Conservation (phyloP, 1,140 invertebrate genomes). For the Halesus radiatus region DNA sequence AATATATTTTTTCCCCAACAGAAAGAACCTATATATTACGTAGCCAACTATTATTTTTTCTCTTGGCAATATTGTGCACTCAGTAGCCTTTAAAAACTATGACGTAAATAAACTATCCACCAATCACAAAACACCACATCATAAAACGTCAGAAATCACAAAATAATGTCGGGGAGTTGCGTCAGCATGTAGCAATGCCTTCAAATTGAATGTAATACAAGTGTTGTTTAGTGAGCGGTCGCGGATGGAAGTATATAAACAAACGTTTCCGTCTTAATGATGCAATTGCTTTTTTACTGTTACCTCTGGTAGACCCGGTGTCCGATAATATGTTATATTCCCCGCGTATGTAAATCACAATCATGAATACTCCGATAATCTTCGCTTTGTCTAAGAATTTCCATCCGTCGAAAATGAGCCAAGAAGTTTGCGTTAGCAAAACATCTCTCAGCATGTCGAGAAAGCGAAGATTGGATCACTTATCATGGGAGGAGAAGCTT, state of each 20-base stretch:
- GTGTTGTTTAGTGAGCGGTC: constrained; percentile 9
- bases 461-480: constrained; percentile 82
- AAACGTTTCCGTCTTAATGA: constrained; percentile 22
- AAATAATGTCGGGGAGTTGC: constrained; percentile 62
- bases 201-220: background rate
- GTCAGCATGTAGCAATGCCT: constrained; percentile 60
- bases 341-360: background rate
- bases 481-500: constrained; percentile 86
- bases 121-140: constrained; percentile 66
- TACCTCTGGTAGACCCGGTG: constrained; percentile 55
- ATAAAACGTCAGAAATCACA: constrained; percentile 59
- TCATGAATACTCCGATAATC: constrained; percentile 69
- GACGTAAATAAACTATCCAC: constrained; percentile 50
- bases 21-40: background rate
- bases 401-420: constrained; percentile 70
- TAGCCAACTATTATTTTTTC: background rate
- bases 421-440: constrained; percentile 65
- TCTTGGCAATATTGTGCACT: background rate
- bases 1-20: background rate
- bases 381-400: constrained; percentile 71
- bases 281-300: constrained; percentile 36
- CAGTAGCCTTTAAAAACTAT: constrained; percentile 1
- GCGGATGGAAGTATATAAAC: constrained; percentile 27
- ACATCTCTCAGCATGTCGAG: constrained; percentile 67
- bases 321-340: constrained; percentile 31